Evolutionary conservation across 2,888 invertebrate species (phyloP).

Genomic region (Noctua fimbriata): DNA sequence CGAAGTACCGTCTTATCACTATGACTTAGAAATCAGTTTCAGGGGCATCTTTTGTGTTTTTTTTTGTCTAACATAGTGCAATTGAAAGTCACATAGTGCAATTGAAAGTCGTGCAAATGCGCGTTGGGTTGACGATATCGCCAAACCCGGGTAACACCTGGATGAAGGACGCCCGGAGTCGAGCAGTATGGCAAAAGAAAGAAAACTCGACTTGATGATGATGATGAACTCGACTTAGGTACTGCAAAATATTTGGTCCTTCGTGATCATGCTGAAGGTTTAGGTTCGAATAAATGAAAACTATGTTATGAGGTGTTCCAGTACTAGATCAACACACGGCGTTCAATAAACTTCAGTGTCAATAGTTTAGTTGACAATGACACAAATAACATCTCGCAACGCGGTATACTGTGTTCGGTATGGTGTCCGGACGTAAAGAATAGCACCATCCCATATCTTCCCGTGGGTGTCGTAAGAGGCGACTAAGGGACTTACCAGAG

Average conservation of each 20-base stretch:
- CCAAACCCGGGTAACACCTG: not conserved
- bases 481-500: no score
- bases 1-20: conserved; percentile 8
- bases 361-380: not conserved
- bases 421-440: no score
- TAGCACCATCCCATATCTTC: no score
- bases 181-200: not conserved
- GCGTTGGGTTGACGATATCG: not conserved
- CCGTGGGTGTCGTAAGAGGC: no score
- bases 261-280: no score
- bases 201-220: not conserved
- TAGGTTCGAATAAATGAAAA: not conserved
- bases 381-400: not conserved
- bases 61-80: no score
- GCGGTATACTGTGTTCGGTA: no score
- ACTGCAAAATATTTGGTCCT: no score
- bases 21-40: conserved; percentile 16
- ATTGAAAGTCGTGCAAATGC: not conserved
- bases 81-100: no score
- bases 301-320: not conserved
- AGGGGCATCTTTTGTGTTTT: conserved; percentile 17
- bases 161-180: not conserved
- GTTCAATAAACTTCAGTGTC: no score
- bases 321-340: no score
- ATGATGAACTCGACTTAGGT: not conserved